These are phyloP conservation scores for Pholis gunnellus DNA, from an alignment of 2,113 vertebrate species.

Conservation along the genomic window DNA sequence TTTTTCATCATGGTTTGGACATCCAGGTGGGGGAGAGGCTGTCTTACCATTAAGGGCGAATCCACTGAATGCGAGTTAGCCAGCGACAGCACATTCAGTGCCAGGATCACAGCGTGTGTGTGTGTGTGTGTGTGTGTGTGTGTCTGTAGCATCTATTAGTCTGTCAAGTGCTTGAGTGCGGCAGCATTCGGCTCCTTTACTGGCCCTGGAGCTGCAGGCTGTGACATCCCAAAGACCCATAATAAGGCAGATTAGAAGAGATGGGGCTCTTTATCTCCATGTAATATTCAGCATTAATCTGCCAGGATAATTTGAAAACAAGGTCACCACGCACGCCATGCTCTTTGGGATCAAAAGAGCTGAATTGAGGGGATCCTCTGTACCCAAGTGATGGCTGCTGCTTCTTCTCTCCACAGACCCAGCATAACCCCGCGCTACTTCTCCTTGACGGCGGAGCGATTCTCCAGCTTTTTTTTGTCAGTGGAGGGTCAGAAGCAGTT, in stretches of 20 bases:
- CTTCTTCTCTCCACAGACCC: slow-evolving; percentile 44
- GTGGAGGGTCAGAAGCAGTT: slow-evolving; percentile 54
- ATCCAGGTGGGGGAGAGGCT: slow-evolving; percentile 37
- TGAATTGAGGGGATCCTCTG: slow-evolving; percentile 46
- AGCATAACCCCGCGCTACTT: slow-evolving; percentile 37
- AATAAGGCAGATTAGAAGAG: slow-evolving; percentile 63
- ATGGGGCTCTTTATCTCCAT: slow-evolving; percentile 46
- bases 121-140: neutral
- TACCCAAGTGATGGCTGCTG: slow-evolving; percentile 29
- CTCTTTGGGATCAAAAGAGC: slow-evolving; percentile 22
- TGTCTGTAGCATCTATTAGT: slow-evolving; percentile 70
- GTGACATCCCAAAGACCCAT: slow-evolving; percentile 53
- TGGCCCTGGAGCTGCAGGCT: slow-evolving; percentile 29
- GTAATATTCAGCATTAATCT: slow-evolving; percentile 45
- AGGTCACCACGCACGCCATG: slow-evolving; percentile 22
- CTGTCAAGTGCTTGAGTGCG: slow-evolving; percentile 68
- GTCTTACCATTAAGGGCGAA: slow-evolving; percentile 23
- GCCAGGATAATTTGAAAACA: slow-evolving; percentile 40
- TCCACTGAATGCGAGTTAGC: slow-evolving; percentile 12
- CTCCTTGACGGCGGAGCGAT: slow-evolving; percentile 45
- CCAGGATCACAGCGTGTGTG: slow-evolving; percentile 32
- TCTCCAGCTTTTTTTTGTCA: slow-evolving; percentile 62
- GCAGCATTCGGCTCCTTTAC: slow-evolving; percentile 56
- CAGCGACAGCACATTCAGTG: slow-evolving; percentile 36
- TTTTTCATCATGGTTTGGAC: neutral